Percentiles rank a stretch among this genome's conserved stretches.
These are phyloP conservation scores for Tetrax tetrax DNA, from an alignment of 2,113 vertebrate species.

Conservation along the genomic window DNA sequence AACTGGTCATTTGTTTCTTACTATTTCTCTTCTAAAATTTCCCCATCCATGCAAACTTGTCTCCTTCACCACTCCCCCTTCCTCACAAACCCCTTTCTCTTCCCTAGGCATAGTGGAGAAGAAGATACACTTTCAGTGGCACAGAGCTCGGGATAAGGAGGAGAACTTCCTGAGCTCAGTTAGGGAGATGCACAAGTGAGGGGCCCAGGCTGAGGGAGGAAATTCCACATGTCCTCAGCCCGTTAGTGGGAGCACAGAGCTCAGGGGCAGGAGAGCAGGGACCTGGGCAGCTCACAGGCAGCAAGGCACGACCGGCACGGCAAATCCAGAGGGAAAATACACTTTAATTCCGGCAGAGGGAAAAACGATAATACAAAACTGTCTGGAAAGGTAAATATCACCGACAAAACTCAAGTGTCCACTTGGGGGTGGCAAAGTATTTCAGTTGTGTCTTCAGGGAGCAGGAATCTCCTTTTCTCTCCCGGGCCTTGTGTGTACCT, in stretches of 20 bases:
- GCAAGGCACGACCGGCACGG: rapidly evolving
- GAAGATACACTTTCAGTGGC: neutral
- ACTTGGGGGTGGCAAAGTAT: constrained; percentile 73
- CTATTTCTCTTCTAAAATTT: neutral
- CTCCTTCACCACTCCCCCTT: rapidly evolving
- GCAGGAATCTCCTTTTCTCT: neutral
- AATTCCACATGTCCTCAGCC: neutral
- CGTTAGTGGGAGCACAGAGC: rapidly evolving
- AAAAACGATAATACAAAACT: neutral
- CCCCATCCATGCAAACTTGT: neutral
- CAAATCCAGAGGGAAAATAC: neutral
- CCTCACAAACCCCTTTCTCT: neutral
- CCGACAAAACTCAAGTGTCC: constrained; percentile 42
- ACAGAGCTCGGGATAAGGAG: neutral
- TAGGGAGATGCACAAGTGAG: neutral
- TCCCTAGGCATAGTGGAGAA: neutral
- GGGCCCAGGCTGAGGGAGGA: neutral
- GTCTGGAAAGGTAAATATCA: neutral
- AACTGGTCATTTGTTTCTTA: neutral
- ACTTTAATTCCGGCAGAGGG: neutral
- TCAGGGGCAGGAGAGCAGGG: neutral
- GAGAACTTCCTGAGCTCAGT: neutral
- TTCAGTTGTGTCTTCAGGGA: constrained; percentile 51
- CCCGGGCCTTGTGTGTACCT: neutral
- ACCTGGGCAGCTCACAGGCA: neutral